Evolutionary conservation across 2,113 vertebrate genomes (phyloP).

Genomic region (Narcine bancroftii): DNA sequence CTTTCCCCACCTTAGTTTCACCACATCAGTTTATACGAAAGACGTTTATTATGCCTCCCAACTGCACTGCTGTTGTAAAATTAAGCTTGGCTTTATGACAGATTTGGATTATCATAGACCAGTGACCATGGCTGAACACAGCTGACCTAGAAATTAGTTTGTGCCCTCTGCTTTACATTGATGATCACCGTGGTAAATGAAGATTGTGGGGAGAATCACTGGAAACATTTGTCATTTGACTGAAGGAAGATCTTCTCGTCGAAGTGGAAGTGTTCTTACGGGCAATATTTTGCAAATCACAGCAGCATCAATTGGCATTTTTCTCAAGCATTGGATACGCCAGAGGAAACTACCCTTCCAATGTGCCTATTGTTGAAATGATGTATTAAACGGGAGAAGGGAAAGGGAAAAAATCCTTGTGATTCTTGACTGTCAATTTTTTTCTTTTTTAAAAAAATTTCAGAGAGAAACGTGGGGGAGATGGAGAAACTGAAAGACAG

Average conservation of each 20-base stretch:
- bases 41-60: conserved; percentile 9
- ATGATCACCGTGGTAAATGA: not conserved
- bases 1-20: too few relatives aligned
- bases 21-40: too few relatives aligned
- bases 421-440: not conserved
- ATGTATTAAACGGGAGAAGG: not conserved
- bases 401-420: not conserved
- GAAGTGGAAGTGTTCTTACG: not conserved
- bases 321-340: not conserved
- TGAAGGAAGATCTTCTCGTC: not conserved
- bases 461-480: conserved; percentile 40
- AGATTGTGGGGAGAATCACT: not conserved
- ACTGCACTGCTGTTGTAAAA: not conserved
- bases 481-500: conserved; percentile 38
- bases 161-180: not conserved
- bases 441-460: not conserved
- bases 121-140: not conserved
- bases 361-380: not conserved
- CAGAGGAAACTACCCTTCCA: not conserved
- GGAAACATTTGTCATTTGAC: not conserved
- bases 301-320: not conserved
- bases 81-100: not conserved
- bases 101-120: not conserved
- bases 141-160: not conserved
- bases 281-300: not conserved